A percentile compares a stretch with the other conserved stretches of the same genome.
Evolutionary conservation across 2,797 vertebrate species (phyloP).

Genomic region (Anas acuta): DNA sequence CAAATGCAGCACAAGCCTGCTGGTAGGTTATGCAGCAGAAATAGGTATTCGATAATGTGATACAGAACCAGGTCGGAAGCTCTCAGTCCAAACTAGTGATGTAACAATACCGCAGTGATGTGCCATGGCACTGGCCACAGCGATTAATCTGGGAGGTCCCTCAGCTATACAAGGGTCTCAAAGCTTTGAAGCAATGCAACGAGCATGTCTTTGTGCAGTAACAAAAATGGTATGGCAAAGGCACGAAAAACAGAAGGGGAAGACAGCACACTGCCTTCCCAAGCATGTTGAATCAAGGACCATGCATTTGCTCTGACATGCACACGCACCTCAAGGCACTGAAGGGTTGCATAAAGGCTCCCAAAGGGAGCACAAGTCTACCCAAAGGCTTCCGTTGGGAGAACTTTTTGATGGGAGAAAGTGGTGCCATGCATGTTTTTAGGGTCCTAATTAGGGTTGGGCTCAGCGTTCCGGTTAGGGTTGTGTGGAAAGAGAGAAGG

Average conservation of each 20-base stretch:
- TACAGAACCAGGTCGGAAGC: neutral
- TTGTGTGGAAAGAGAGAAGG: too few relatives aligned
- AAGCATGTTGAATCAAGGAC: fast-evolving
- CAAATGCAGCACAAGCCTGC: neutral
- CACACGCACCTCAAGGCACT: neutral
- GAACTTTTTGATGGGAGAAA: too few relatives aligned
- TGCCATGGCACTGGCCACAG: fast-evolving
- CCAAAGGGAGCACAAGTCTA: too few relatives aligned
- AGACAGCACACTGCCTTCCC: neutral
- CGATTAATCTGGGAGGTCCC: neutral
- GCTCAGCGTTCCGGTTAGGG: too few relatives aligned
- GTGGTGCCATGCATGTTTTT: too few relatives aligned
- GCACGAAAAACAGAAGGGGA: neutral
- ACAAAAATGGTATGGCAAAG: neutral
- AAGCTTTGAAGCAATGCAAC: neutral
- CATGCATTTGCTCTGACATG: neutral
- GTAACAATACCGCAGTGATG: too few relatives aligned
- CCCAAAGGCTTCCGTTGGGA: too few relatives aligned
- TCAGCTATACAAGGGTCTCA: neutral
- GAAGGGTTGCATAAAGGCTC: neutral
- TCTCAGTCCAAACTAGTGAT: fast-evolving
- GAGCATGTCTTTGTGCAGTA: fast-evolving
- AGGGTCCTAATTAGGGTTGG: too few relatives aligned
- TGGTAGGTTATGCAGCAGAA: neutral
- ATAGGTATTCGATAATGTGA: neutral